Base-by-base conservation (phyloP, 2,888 invertebrate species). In the Ormyrus labotus region DNA sequence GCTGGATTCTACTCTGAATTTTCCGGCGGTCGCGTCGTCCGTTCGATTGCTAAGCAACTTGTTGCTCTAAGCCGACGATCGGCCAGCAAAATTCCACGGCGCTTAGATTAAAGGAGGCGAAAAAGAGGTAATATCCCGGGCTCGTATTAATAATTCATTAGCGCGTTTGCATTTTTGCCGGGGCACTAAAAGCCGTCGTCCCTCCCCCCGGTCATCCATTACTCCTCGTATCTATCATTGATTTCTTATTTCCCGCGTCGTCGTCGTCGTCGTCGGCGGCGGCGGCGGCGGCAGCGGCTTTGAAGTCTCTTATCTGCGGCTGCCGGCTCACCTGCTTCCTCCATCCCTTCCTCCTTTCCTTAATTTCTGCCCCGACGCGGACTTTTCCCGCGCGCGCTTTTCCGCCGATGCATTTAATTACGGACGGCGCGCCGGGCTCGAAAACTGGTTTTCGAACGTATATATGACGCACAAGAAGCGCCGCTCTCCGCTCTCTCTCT, bases 341-440 rank as follows among this genome's bases (percentile, higher is more conserved):
- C 48, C 48, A 6, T 13, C n/a, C 13, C 11, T 48, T 7, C 53
- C n/a, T 7, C 6, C n/a, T 61, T 50, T 72, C 80, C 53, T 76
- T 65, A 76, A 76, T 76, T 78, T 65, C 70, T 60, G 51, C 74
- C 72, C 60, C 51, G 58, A 51, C 60, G 68, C 61, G 68, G 69
- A 76, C 69, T 76, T 76, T 76, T 76, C 76, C 68, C 76, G 34
- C 63, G n/a, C 34, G 45, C 19, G 50, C 61, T 80, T 69, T 72
- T 78, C 70, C 72, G 48, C 61, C 50, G 86, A 85, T 86, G 87
- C 87, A 87, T 87, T 88, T 87, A 87, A 87, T 87, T 87, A 87
- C 86, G 84, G 83, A 87, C 86, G 84, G 83, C 83, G 83, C 83
- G 83, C 78, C 13, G 34, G 34, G 34, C 34, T 34, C 34, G 34